phyloP scores from a whole-genome alignment of 1,140 invertebrate species.

The Geopemphigus sp. region DNA sequence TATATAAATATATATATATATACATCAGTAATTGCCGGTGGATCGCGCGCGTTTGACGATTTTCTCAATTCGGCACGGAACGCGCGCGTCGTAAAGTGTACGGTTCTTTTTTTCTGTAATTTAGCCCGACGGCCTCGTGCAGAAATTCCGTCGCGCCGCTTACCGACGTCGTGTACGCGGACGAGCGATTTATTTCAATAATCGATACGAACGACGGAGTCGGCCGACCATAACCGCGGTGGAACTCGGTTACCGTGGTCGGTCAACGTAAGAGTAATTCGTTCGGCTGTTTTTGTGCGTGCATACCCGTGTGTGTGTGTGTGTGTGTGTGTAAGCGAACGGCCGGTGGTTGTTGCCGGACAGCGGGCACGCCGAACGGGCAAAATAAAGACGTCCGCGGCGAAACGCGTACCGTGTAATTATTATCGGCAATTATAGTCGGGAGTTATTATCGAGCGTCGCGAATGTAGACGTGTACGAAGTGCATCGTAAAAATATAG shows the following conservation, averaged over 20 bases:
- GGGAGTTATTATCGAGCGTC: constrained; percentile 3
- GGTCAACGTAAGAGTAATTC: background rate
- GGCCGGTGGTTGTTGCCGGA: background rate
- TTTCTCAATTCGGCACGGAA: background rate
- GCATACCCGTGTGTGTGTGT: background rate
- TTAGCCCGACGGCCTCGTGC: background rate
- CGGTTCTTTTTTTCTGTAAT: background rate
- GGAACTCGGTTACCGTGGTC: background rate
- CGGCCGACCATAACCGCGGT: background rate
- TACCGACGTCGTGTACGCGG: background rate
- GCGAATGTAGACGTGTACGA: constrained; percentile 20
- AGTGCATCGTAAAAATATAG: background rate
- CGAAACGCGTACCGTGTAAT: constrained; percentile 7
- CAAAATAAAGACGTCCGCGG: constrained; percentile 24
- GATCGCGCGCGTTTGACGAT: background rate
- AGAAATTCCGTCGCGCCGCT: too few species aligned
- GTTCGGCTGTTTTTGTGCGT: background rate
- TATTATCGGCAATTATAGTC: constrained; percentile 33
- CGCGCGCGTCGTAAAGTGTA: too few species aligned
- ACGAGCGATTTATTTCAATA: background rate
- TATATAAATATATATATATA: too few species aligned
- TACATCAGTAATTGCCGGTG: background rate
- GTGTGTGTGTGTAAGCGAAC: too few species aligned
- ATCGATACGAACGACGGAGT: background rate
- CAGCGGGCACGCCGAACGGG: background rate